These are phyloP conservation scores for Lophius americanus DNA, from an alignment of 2,797 vertebrate genomes.

Conservation along the genomic window DNA sequence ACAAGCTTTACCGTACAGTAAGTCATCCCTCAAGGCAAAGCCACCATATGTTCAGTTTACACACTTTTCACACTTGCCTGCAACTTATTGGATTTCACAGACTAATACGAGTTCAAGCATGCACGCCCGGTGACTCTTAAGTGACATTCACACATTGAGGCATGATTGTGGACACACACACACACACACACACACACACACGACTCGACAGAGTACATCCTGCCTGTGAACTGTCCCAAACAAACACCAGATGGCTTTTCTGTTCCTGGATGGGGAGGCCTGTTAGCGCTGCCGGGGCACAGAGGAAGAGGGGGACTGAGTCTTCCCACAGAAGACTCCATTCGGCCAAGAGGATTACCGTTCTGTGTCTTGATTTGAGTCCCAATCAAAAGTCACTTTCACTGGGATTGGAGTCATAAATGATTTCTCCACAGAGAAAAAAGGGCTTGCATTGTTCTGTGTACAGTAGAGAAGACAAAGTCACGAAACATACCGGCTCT, in stretches of 20 bases:
- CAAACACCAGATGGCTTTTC: constrained; percentile 87
- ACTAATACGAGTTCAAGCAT: constrained; percentile 21
- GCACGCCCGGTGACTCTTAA: constrained; percentile 8
- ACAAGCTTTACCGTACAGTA: constrained; percentile 19
- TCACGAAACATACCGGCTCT: constrained; percentile 14
- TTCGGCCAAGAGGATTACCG: constrained; percentile 73
- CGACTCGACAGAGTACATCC: constrained; percentile 53
- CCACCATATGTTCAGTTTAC: background rate
- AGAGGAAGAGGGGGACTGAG: constrained; percentile 27
- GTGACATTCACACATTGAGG: constrained; percentile 22
- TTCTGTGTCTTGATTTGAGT: constrained; percentile 45
- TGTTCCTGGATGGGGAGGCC: constrained; percentile 77
- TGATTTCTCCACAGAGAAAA: constrained; percentile 7
- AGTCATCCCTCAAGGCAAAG: background rate
- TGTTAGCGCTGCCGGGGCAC: constrained; percentile 69
- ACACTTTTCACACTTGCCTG: constrained; percentile 22
- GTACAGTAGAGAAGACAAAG: constrained; percentile 1
- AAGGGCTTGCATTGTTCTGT: background rate
- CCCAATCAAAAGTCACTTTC: constrained; percentile 58
- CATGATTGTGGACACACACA: background rate
- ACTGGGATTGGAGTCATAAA: constrained; percentile 12
- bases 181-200: constrained; percentile 16
- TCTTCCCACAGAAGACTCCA: constrained; percentile 62
- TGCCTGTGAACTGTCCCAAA: constrained; percentile 76
- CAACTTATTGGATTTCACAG: constrained; percentile 37